Base-by-base conservation (phyloP, 2,113 vertebrate species). In the Naja naja region DNA sequence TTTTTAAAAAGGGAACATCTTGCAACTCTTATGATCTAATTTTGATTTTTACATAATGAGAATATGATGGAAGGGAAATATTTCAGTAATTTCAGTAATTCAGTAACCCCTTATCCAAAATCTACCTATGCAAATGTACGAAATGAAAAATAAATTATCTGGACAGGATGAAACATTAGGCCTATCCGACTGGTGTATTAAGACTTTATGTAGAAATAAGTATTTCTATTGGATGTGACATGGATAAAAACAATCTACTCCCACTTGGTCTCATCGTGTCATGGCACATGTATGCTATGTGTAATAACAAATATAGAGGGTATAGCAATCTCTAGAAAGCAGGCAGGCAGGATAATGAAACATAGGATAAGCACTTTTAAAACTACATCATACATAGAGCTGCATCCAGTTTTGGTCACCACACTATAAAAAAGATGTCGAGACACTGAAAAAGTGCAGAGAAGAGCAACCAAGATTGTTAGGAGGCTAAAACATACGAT, bases 21-120 rank as follows among this genome's bases (percentile, higher is more conserved):
- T 92, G 91, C 93, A 93, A 94, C 93, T 0, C 0, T 22, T 22
- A 45, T 94, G 91, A 96, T 97, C 55, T 64, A 95, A 64, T 92
- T 95, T 95, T 96, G 89, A 58, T 58, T 58, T 58, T 58, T 25
- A 58, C 94, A 91, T 95, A 94, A 91, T 85, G 49, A 93, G 93
- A 94, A 69, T n/a, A 34, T 10, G 43, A 93, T 91, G 54, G 55
- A 49, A 89, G 54, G 43, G n/a, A 87, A 64, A 94, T 91, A 85
- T 92, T 91, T 95, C 60, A 94, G 60, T 91, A 39, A 64, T 53
- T 95, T 52, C 49, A 52, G 55, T 23, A 58, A 58, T 58, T 58
- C 23, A 58, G 23, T 58, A 58, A 47, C 30, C 4, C 12, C 30
- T 9, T 87, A 64, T 89, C 1, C 45, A 74, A 10, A 3, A 53